Conservation (phyloP, 2,113 vertebrate genomes). For the Neolamprologus hecqui region DNA sequence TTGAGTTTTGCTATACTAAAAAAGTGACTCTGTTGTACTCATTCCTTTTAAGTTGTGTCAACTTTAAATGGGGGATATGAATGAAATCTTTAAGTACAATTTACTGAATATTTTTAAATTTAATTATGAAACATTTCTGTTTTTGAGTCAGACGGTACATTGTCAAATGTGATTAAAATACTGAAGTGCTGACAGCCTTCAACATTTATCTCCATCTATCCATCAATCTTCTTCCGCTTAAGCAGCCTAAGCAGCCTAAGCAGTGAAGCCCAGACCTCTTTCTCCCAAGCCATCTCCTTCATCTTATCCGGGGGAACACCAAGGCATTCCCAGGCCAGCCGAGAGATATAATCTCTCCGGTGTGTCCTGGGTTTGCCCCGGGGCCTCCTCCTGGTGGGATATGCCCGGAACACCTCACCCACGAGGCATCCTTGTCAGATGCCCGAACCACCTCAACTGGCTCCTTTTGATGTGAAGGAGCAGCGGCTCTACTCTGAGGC, state of each 20-base stretch:
- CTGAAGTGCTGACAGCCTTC: background rate
- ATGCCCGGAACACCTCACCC: background rate
- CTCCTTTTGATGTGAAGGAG: background rate
- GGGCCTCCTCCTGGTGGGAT: rapidly evolving
- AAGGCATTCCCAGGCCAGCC: rapidly evolving
- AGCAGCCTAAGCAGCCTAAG: rapidly evolving
- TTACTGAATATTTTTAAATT: background rate
- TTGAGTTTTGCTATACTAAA: background rate
- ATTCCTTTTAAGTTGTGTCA: rapidly evolving
- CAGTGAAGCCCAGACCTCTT: rapidly evolving
- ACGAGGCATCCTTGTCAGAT: background rate
- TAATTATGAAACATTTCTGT: background rate
- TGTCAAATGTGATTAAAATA: background rate
- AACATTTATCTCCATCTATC: background rate
- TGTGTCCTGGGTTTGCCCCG: background rate
- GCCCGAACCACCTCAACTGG: rapidly evolving
- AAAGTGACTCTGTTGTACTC: background rate
- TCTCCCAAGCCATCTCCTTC: rapidly evolving
- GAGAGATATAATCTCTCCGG: background rate
- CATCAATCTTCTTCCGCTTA: rapidly evolving
- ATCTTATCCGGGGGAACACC: rapidly evolving
- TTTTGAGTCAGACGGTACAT: rapidly evolving
- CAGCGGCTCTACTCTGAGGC: background rate
- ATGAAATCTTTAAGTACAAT: background rate
- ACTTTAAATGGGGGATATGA: rapidly evolving